Base-by-base conservation (phyloP, 92 coral and sea anemone species). In the Paramuricea clavata region DNA sequence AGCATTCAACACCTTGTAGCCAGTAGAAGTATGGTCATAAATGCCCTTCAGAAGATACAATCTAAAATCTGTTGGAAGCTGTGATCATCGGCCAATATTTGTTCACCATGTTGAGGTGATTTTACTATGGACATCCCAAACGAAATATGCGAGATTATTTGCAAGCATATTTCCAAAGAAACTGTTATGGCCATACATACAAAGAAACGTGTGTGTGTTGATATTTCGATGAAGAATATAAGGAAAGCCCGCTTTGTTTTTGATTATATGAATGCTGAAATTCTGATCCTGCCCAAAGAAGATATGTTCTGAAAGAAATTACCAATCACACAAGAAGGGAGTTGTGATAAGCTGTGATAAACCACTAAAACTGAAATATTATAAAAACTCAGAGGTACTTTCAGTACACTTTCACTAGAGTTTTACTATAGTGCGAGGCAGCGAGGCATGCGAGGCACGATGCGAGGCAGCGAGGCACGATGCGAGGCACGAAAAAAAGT, bases 221-320 rank as follows among this genome's bases (percentile, higher is more conserved):
- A 73, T 0, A 59, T 88, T 35, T 30, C 22, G 44, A 74, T 92
- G 30, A 15, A 43, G 2, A 87, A 85, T 28, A 73, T 47, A 72
- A 72, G 87, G 59, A 88, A 92, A 61, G 92, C 90, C 1, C 26
- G 80, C 11, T 92, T 64, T 41, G 23, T 88, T 12, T 91, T 91
- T 62, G 81, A 91, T 27, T 72, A 87, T 32, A 83, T 87, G 87
- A 91, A 87, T 64, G 15, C 42, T 15, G 91, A 83, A 16, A 78
- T 83, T 7, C 69, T 54, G 9, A 27, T 80, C 12, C 35, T 85
- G 30, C 30, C 75, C 36, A 69, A 85, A 26, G 87, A 74, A 23
- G 33, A 73, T 23, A 81, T 89, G 27, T 83, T 92, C 27, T 13
- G 76, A 62, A 76, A 92, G 85, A 72, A n/a, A 49, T 39, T 75